These are phyloP conservation scores for Sminthurinus aureus DNA, from an alignment of 2,888 invertebrate species.

Conservation along the genomic window DNA sequence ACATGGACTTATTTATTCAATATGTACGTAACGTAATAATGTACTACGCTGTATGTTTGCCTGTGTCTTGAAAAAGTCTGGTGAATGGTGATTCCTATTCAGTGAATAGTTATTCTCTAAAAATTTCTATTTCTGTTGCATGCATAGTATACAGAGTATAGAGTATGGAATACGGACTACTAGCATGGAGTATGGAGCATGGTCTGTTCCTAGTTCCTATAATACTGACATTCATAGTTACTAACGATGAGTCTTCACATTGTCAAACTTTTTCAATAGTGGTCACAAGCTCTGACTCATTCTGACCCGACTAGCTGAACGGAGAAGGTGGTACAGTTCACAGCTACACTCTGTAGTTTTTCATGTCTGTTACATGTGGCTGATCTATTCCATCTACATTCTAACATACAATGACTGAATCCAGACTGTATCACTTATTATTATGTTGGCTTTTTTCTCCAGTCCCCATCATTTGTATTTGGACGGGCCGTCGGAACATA, in stretches of 20 bases:
- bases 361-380: too few species aligned
- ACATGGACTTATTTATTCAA: neutral
- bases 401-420: too few species aligned
- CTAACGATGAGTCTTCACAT: conserved; percentile 21
- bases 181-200: too few species aligned
- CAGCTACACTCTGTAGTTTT: neutral
- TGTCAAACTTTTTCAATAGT: conserved; percentile 6
- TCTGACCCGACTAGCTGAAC: neutral
- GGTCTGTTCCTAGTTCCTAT: neutral
- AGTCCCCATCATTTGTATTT: too few species aligned
- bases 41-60: neutral
- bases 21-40: neutral
- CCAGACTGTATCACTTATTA: too few species aligned
- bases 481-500: too few species aligned
- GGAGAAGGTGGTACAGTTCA: conserved; percentile 1
- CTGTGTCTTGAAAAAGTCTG: neutral
- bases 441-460: too few species aligned
- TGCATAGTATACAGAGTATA: too few species aligned
- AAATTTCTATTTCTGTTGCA: neutral
- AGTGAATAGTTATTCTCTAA: neutral
- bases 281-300: conserved; percentile 19
- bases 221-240: conserved; percentile 4
- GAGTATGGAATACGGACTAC: too few species aligned
- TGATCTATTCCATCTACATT: too few species aligned
- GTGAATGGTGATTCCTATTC: neutral